Percentiles rank a stretch among this genome's conserved stretches.
phyloP scores from a whole-genome alignment of 2,797 vertebrate genomes.

The Tadarida brasiliensis region DNA sequence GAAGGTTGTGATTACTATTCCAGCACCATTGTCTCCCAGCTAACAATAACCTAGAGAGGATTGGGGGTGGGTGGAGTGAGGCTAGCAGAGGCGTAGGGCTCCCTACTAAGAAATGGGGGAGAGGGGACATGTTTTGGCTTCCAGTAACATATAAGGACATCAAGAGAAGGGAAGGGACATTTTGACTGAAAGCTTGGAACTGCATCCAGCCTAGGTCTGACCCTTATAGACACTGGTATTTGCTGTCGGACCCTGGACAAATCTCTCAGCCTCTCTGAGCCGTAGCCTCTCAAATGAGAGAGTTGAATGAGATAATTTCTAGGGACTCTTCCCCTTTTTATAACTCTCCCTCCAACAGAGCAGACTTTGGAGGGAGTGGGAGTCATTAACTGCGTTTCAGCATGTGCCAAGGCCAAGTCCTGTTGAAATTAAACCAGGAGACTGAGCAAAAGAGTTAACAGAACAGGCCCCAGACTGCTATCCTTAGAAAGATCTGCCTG shows the following conservation, averaged over 20 bases:
- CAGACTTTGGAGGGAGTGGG: not conserved
- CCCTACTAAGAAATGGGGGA: not conserved
- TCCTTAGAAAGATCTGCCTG: not conserved
- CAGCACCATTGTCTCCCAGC: not conserved
- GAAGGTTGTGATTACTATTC: not conserved
- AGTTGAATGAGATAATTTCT: not conserved
- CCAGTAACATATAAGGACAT: not conserved
- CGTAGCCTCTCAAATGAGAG: not conserved
- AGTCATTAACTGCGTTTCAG: not conserved
- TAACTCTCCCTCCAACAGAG: not conserved
- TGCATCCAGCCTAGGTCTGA: not conserved
- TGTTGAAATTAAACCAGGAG: not conserved
- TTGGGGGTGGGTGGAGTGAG: not conserved
- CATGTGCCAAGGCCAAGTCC: not conserved
- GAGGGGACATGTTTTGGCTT: not conserved
- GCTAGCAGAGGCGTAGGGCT: not conserved
- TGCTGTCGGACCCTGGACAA: not conserved
- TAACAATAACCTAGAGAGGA: not conserved
- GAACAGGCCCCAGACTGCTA: not conserved
- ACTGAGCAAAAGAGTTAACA: not conserved
- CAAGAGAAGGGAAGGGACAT: not conserved
- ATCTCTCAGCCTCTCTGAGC: not conserved
- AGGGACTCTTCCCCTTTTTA: not conserved
- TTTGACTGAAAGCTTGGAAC: not conserved
- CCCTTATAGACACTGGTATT: not conserved